Base-by-base conservation (phyloP, 2,113 vertebrate species). In the Lamprologus lemairii region DNA sequence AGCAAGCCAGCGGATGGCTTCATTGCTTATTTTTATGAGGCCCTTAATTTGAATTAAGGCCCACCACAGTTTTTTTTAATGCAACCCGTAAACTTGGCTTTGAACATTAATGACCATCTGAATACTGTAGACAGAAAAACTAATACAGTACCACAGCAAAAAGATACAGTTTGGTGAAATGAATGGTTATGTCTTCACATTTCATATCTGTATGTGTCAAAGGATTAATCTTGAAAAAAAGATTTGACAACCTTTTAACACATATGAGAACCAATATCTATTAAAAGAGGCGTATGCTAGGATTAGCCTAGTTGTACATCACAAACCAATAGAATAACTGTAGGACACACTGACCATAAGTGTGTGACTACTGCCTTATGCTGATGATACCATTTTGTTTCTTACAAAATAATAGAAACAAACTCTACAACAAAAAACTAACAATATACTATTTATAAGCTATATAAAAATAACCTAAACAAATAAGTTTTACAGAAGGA, bases 1-100 rank as follows among this genome's bases (percentile, higher is more conserved):
- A 89, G 84, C 11, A 58, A 88, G 88, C 60, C 80, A 89, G 88
- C 57, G 91, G 78, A 89, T 49, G 57, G 47, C 58, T 81, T 91
- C 73, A 88, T 51, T 53, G n/a, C 42, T 51, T 80, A 9, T 68
- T 93, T 95, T 95, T 92, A 94, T 71, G 84, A 89, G 89, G 26
- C 65, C 35, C 88, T 93, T 95, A 92, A 93, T 94, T 92, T 88
- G 65, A 82, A 84, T 91, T 60, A 42, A 87, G 89, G 86, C 49
- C 81, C 84, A 91, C 83, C 81, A 7, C 83, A 58, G 73, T 68
- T 85, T 91, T 92, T 94, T 94, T 92, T 91, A 40, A 49, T 49
- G 23, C 42, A 84, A 81, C 84, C 60, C 47, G 65, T 86, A 85
- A 92, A 86, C 79, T 23, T 81, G 82, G 83, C 84, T 88, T 90